These are phyloP conservation scores for Lordiphosa collinella DNA, from an alignment of 1,140 invertebrate genomes.

Conservation along the genomic window DNA sequence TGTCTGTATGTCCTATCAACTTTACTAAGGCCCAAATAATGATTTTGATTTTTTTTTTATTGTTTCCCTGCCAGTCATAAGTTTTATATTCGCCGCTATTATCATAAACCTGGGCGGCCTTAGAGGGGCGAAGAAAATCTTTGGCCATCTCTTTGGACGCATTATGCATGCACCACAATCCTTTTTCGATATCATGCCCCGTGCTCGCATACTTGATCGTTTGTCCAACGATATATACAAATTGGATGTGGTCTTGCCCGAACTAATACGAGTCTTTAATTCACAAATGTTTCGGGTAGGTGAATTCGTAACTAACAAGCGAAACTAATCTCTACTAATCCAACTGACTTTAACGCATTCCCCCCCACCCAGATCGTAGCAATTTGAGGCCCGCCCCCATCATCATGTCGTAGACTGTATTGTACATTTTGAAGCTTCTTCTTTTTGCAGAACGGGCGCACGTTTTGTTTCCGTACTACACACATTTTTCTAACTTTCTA, in stretches of 20 bases:
- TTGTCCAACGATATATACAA: slow-evolving; percentile 87
- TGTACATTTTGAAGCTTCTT: slow-evolving; percentile 3
- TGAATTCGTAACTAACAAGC: slow-evolving; percentile 51
- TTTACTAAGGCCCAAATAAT: not conserved
- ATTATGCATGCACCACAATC: slow-evolving; percentile 84
- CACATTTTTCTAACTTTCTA: not conserved
- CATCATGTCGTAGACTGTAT: slow-evolving; percentile 11
- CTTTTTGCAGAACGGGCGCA: slow-evolving; percentile 29
- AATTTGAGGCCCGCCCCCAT: slow-evolving; percentile 27
- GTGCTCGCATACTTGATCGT: slow-evolving; percentile 87
- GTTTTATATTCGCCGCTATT: slow-evolving; percentile 38
- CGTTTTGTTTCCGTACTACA: slow-evolving; percentile 26
- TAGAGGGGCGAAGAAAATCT: slow-evolving; percentile 42
- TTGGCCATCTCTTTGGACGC: slow-evolving; percentile 81
- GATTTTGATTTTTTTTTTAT: not conserved
- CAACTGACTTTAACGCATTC: slow-evolving; percentile 1
- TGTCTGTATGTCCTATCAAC: no score
- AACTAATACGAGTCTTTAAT: slow-evolving; percentile 77
- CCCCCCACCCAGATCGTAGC: slow-evolving; percentile 23
- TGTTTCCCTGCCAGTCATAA: slow-evolving; percentile 33
- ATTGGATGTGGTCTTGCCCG: slow-evolving; percentile 82
- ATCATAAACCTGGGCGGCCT: slow-evolving; percentile 41
- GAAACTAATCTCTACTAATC: slow-evolving; percentile 31
- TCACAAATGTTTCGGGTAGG: slow-evolving; percentile 75
- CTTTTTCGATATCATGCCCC: slow-evolving; percentile 89